phyloP scores from a whole-genome alignment of 1,140 invertebrate genomes.

The Acromyrmex charruanus region DNA sequence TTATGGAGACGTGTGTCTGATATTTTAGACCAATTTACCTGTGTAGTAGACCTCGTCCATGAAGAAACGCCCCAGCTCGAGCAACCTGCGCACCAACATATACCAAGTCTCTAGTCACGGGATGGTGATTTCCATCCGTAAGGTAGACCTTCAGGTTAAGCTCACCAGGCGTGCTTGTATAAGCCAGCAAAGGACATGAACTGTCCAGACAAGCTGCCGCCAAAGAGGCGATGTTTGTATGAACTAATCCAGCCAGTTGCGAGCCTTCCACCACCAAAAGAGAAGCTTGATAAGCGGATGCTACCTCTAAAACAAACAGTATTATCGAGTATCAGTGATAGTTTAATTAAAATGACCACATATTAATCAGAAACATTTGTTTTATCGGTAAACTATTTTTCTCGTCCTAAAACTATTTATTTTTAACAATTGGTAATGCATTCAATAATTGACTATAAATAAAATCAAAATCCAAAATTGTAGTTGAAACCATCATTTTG shows the following conservation, averaged over 20 bases:
- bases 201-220: conserved; percentile 93
- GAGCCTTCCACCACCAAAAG: conserved; percentile 94
- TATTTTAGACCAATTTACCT: conserved; percentile 80
- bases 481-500: not conserved
- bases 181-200: conserved; percentile 92
- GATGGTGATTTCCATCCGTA: conserved; percentile 88
- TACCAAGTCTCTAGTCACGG: conserved; percentile 94
- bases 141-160: conserved; percentile 95
- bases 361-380: not conserved
- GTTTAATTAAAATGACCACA: not conserved
- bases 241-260: conserved; percentile 92
- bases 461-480: not conserved
- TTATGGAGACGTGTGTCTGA: not conserved
- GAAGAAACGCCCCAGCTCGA: conserved; percentile 95
- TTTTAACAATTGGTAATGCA: not conserved
- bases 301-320: conserved; percentile 89
- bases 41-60: conserved; percentile 95
- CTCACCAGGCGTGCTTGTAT: conserved; percentile 91
- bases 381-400: not conserved
- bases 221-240: conserved; percentile 94
- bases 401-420: not conserved
- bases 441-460: not conserved
- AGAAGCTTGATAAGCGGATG: conserved; percentile 93
- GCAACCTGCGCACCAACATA: conserved; percentile 96
- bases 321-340: conserved; percentile 7